Evolutionary conservation across 30 jellyfish, hydroid and myxozoan genomes (phyloP), one percentile per base, ranked within the genome.

Genomic region (Hydractinia echinata): DNA sequence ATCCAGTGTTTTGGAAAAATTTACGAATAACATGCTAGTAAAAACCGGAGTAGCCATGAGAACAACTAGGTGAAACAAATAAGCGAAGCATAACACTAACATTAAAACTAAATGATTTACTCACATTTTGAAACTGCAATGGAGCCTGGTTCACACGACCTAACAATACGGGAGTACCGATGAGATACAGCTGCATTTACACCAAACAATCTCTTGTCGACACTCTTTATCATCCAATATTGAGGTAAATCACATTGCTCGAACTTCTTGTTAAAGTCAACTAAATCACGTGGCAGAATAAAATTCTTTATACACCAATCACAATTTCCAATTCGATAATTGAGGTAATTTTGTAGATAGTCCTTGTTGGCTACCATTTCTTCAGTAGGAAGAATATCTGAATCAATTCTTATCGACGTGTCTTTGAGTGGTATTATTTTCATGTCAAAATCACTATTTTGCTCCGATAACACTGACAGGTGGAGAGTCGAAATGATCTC

Each of bases 41-140:
- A 13, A 60, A 60, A 60, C 16, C n/a, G n/a, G n/a, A n/a, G n/a
- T 15, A 0, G 20, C n/a, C 1, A 3, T 16, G n/a, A 15, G 3
- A 77, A 8, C 11, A 39, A 68, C 50, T 15, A 68, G 15, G 13
- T n/a, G 3, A 20, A n/a, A 68, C 0, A 10, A n/a, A 15, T n/a
- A 20, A n/a, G 20, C 79, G 15, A 13, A 20, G 1, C 16, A 18
- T n/a, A 68, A n/a, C 49, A 68, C 2, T 14, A 39, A 10, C 15
- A 30, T 68, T 30, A 19, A 30, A 52, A 30, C 8, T 9, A 73
- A 30, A 44, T 14, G 11, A 13, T 10, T 48, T 39, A 78, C 96
- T 89, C 76, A 89, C 97, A 89, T 81, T 89, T 82, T 7, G 97
- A 80, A 11, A 90, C 91, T 44, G 89, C 84, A 53, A 81, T 58